phyloP scores from a whole-genome alignment of 2,888 invertebrate genomes.

The Conchocele bisecta region DNA sequence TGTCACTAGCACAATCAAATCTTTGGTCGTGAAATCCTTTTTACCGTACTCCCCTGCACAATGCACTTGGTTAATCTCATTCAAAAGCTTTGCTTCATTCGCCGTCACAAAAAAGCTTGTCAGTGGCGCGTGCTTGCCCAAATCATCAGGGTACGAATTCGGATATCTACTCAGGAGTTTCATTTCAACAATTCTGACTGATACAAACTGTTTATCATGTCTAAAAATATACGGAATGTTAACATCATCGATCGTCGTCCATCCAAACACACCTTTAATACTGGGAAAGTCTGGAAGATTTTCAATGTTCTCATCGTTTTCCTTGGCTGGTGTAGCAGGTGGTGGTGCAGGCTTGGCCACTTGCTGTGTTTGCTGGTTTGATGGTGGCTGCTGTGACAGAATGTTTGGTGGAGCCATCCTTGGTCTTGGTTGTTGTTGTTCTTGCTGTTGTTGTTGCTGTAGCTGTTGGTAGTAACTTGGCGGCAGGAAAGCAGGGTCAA shows the following conservation, averaged over 20 bases:
- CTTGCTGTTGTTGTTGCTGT: too few species aligned
- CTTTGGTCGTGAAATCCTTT: constrained; percentile 93
- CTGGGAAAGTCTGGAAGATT: constrained; percentile 82
- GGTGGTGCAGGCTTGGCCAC: constrained; percentile 8
- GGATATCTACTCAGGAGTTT: constrained; percentile 86
- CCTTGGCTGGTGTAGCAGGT: constrained; percentile 2
- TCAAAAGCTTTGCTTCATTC: constrained; percentile 93
- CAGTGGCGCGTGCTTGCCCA: constrained; percentile 94
- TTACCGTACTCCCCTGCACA: constrained; percentile 95
- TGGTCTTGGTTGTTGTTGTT: too few species aligned
- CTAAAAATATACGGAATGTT: constrained; percentile 93
- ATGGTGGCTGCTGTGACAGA: too few species aligned
- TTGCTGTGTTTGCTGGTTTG: constrained; percentile 16
- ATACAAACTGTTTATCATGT: constrained; percentile 92
- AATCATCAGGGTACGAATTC: constrained; percentile 88
- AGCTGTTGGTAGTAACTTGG: too few species aligned
- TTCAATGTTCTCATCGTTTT: constrained; percentile 42
- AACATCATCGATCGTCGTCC: constrained; percentile 91
- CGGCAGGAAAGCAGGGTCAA: too few species aligned
- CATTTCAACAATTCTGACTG: constrained; percentile 96
- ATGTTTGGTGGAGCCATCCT: too few species aligned
- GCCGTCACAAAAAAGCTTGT: constrained; percentile 96
- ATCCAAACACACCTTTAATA: constrained; percentile 89
- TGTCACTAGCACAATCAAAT: constrained; percentile 93
- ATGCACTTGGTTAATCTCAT: constrained; percentile 96